Conservation (phyloP, 2,113 vertebrate genomes). For the Ornithorhynchus anatinus region DNA sequence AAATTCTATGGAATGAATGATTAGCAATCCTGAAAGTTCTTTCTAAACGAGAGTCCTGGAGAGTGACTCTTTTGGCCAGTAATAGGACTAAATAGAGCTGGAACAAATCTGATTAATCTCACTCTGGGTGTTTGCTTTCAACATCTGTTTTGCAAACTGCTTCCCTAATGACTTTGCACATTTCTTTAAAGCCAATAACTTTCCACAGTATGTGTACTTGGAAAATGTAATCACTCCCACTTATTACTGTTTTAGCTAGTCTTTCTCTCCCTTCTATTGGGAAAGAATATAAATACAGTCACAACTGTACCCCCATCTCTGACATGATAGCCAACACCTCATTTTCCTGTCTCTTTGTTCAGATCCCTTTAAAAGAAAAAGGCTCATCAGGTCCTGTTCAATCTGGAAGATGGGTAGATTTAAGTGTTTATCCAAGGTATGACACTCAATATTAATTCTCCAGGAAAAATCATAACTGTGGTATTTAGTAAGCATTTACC, state of each 20-base stretch:
- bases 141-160: neutral
- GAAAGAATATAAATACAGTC: neutral
- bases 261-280: neutral
- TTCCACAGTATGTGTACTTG: neutral
- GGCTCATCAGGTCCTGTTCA: too few relatives aligned
- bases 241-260: neutral
- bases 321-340: neutral
- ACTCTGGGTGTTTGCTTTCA: neutral
- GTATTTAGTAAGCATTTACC: too few relatives aligned
- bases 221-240: neutral
- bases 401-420: too few relatives aligned
- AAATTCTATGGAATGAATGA: neutral
- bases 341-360: neutral
- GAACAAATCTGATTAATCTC: neutral
- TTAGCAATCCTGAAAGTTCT: neutral
- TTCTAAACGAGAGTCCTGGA: neutral
- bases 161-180: neutral
- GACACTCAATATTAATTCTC: too few relatives aligned
- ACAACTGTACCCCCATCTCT: neutral
- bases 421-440: too few relatives aligned
- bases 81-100: neutral
- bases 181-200: neutral
- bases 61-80: neutral
- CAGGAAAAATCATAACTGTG: too few relatives aligned
- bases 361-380: neutral